These are phyloP conservation scores for Petrolisthes cinctipes DNA, from an alignment of 2,888 invertebrate species.

Conservation along the genomic window DNA sequence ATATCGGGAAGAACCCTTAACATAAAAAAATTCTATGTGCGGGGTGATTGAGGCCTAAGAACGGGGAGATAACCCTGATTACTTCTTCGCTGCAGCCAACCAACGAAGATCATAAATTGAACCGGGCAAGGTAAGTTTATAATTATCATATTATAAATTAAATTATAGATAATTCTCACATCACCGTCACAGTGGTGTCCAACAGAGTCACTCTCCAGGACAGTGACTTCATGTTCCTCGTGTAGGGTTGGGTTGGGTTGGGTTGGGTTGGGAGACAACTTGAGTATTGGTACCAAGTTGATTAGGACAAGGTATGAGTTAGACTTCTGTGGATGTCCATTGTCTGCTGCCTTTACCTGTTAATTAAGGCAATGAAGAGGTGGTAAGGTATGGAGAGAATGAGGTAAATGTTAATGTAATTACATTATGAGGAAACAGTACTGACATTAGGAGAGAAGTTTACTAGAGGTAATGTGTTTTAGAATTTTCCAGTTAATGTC, in stretches of 20 bases:
- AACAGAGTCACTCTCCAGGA: conserved; percentile 78
- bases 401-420: not conserved
- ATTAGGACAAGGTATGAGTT: conserved; percentile 83
- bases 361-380: not conserved
- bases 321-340: conserved; percentile 80
- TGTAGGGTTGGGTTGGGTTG: too few relatives aligned
- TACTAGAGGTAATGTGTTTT: not conserved
- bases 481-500: not conserved
- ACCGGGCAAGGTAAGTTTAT: too few relatives aligned
- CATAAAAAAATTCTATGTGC: too few relatives aligned
- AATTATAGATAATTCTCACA: too few relatives aligned
- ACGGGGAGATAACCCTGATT: too few relatives aligned
- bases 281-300: conserved; percentile 76
- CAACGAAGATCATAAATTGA: too few relatives aligned
- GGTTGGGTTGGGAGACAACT: conserved; percentile 74
- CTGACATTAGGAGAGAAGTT: not conserved
- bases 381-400: not conserved
- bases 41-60: too few relatives aligned
- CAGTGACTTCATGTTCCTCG: conserved; percentile 68
- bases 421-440: not conserved
- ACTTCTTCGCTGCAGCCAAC: too few relatives aligned
- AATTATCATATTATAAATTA: too few relatives aligned
- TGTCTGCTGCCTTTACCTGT: conserved; percentile 86
- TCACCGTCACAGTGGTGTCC: too few relatives aligned
- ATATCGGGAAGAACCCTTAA: too few relatives aligned